Evolutionary conservation across 2,888 invertebrate genomes (phyloP), one percentile per base, ranked within the genome.

Genomic region (Diarsia rubi): DNA sequence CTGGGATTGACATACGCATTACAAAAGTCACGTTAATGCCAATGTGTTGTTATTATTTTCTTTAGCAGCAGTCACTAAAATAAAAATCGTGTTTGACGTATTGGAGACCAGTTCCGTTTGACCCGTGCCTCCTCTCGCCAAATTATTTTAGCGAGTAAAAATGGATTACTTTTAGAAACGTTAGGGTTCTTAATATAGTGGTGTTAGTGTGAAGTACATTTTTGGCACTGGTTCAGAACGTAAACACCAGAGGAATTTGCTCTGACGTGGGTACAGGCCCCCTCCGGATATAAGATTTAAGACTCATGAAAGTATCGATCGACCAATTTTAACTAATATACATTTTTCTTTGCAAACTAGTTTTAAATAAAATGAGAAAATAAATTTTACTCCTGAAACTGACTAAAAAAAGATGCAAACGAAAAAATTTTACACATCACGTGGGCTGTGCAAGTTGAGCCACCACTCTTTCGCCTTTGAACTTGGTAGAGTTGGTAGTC

Each of bases 201-300:
- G 81, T 70, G 44, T 68, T 52, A 31, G 49, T 9, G n/a, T 69
- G 57, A 63, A 42, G 60, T 65, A 83, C 73, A 65, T 75, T 84
- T 84, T 75, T 82, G 82, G 84, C 82, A 82, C 75, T n/a, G 81
- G 19, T 80, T 73, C 82, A 80, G 63, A 66, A 70, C n/a, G 81
- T 81, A 83, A 83, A 79, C 79, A 83, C n/a, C 19, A 45, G 57
- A 60, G 83, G 73, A 71, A 81, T 83, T 64, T 52, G 63, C 54
- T 45, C 42, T 73, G 81, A 83, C 81, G 84, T 77, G 63, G 69
- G 67, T 68, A 67, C 65, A 27, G 65, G 73, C 68, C 69, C 59
- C 73, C 78, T 54, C 24, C 62, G 71, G 60, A 49, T 69, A 59
- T 42, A 62, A 69, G 27, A 76, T 75, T 70, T 52, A 52, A 68